These are phyloP conservation scores for Eudasyphora cyanicolor DNA, from an alignment of 2,888 invertebrate genomes.

Conservation along the genomic window DNA sequence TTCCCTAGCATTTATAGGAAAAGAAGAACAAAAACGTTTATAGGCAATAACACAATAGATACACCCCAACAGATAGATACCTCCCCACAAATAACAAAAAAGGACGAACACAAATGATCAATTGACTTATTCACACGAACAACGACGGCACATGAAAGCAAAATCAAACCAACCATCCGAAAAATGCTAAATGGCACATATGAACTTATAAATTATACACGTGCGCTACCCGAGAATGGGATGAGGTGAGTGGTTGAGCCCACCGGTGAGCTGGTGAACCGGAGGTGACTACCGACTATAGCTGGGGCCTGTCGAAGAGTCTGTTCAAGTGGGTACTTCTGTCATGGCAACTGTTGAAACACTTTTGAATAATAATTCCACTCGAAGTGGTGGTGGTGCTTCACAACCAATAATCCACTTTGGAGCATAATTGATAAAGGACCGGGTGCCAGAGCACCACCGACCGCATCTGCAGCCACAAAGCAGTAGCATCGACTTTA, in stretches of 20 bases:
- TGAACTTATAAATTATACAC: constrained; percentile 19
- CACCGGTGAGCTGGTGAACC: background rate
- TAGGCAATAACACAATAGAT: constrained; percentile 1
- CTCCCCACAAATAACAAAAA: background rate
- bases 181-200: constrained; percentile 18
- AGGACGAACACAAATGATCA: constrained; percentile 8
- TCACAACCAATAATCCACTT: constrained; percentile 52
- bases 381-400: constrained; percentile 42
- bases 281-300: background rate
- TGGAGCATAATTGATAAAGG: background rate
- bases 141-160: background rate
- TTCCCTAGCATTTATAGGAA: background rate
- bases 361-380: constrained; percentile 45
- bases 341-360: constrained; percentile 50
- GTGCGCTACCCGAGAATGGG: background rate
- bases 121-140: constrained; percentile 31
- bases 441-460: background rate
- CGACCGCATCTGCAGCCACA: background rate
- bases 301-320: background rate
- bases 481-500: constrained; percentile 1
- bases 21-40: constrained; percentile 33
- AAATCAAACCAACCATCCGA: background rate
- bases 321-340: constrained; percentile 16
- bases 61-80: background rate
- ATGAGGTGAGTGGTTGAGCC: constrained; percentile 9